phyloP scores from a whole-genome alignment of 2,797 vertebrate genomes.

The Acrossocheilus wenchowensis region DNA sequence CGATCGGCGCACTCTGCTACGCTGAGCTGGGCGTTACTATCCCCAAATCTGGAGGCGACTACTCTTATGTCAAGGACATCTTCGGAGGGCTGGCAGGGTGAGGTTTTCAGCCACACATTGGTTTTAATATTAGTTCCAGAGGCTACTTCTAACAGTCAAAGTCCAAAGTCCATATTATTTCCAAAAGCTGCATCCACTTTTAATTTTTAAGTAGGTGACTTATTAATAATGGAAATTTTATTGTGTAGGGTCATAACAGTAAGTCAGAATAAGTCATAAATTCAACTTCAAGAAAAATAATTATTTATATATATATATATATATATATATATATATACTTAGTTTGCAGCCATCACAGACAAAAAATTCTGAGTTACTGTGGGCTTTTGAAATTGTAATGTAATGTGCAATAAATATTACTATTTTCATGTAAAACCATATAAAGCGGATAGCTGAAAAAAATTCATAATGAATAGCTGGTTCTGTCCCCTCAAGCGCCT shows the following conservation, averaged over 20 bases:
- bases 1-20: slow-evolving; percentile 91
- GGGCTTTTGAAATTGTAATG: not conserved
- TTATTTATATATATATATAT: too few relatives aligned
- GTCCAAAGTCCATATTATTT: not conserved
- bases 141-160: not conserved
- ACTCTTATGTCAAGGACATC: slow-evolving; percentile 94
- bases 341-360: not conserved
- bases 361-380: not conserved
- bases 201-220: not conserved
- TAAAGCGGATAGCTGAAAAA: not conserved
- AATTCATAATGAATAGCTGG: not conserved
- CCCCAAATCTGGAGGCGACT: slow-evolving; percentile 93
- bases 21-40: slow-evolving; percentile 94
- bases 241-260: not conserved
- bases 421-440: not conserved
- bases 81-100: slow-evolving; percentile 93
- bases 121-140: not conserved
- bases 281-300: not conserved
- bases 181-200: not conserved
- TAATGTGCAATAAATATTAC: not conserved
- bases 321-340: too few relatives aligned
- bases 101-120: slow-evolving; percentile 59
- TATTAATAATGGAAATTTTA: not conserved
- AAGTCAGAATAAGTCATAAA: not conserved
- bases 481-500: not conserved